Evolutionary conservation across 2,797 vertebrate species (phyloP).

Genomic region (Halcyon leucocephala): DNA sequence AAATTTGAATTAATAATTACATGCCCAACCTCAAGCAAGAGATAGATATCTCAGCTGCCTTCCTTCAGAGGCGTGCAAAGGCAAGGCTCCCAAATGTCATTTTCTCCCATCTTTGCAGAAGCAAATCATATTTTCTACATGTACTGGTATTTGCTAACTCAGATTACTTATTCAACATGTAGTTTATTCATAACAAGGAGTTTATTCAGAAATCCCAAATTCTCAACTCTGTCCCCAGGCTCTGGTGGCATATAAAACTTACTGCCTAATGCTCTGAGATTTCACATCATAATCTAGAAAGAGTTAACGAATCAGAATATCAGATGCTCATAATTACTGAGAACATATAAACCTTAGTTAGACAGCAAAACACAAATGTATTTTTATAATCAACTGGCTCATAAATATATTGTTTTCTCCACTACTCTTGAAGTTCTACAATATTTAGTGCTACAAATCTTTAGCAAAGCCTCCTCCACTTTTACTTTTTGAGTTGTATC

Average conservation of each 20-base stretch:
- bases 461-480: background rate
- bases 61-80: background rate
- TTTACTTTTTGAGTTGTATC: background rate
- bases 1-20: background rate
- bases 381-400: background rate
- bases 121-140: background rate
- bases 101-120: background rate
- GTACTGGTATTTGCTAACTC: background rate
- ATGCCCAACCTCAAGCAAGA: background rate
- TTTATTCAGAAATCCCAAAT: background rate
- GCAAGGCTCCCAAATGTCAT: background rate
- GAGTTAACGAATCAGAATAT: background rate
- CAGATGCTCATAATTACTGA: background rate
- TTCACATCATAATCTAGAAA: background rate
- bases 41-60: background rate
- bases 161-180: background rate
- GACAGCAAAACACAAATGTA: background rate
- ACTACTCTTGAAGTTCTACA: background rate
- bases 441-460: background rate
- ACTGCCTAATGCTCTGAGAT: background rate
- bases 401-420: background rate
- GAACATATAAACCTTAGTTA: background rate
- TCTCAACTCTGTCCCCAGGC: accelerated
- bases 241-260: background rate
- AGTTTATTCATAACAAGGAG: background rate